Evolutionary conservation across 1,140 invertebrate species (phyloP).

Genomic region (Papilio polyxenes): DNA sequence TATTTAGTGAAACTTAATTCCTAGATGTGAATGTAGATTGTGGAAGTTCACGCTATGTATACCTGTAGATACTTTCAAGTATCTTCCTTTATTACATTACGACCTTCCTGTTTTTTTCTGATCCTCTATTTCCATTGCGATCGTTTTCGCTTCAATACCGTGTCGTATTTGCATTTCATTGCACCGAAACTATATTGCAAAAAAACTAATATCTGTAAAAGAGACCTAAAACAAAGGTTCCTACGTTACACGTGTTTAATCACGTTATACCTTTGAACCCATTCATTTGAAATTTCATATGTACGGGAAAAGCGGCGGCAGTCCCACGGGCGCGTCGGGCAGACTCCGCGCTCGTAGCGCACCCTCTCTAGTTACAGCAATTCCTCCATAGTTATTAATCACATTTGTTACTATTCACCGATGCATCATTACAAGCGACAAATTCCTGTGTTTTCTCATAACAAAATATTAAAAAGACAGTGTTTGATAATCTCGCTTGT

Average conservation of each 20-base stretch:
- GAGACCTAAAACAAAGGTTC: slow-evolving; percentile 40
- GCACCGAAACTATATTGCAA: slow-evolving; percentile 9
- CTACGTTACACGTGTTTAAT: slow-evolving; percentile 50
- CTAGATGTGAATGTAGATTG: neutral
- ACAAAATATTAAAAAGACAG: neutral
- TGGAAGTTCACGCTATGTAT: neutral
- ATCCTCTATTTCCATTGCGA: neutral
- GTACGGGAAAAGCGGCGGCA: slow-evolving; percentile 46
- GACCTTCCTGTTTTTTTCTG: neutral
- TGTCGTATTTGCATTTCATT: neutral
- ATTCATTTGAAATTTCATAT: slow-evolving; percentile 58
- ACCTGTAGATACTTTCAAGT: neutral
- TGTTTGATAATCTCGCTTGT: neutral
- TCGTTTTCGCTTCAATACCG: neutral
- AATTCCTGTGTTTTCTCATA: slow-evolving; percentile 24
- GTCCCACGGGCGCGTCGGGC: slow-evolving; percentile 41
- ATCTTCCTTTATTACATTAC: neutral
- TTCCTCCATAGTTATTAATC: slow-evolving; percentile 43
- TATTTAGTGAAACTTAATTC: neutral
- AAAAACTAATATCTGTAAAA: slow-evolving; percentile 42
- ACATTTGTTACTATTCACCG: slow-evolving; percentile 39
- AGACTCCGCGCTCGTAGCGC: slow-evolving; percentile 1
- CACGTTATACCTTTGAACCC: slow-evolving; percentile 56
- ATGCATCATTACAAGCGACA: slow-evolving; percentile 39
- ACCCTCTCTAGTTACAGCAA: slow-evolving; percentile 47